Evolutionary conservation across 2,888 invertebrate genomes (phyloP), one percentile per base, ranked within the genome.

Genomic region (Halictus quadricinctus): DNA sequence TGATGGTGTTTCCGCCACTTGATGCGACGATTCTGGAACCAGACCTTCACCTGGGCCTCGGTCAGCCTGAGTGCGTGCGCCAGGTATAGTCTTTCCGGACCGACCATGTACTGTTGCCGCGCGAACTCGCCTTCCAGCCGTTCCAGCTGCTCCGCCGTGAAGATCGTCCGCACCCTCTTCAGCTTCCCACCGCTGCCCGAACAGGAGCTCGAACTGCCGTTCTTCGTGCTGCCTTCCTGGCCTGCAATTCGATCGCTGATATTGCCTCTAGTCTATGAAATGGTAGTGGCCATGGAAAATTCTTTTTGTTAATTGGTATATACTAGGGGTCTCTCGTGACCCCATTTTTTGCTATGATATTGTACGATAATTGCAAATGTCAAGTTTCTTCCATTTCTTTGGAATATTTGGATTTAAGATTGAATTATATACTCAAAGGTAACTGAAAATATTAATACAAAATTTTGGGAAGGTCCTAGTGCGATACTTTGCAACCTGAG

Each of bases 51-150:
- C 96, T 98, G 98, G 7, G 98, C 98, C 94, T 98, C 98, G 0
- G 98, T 98, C 60, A 98, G 95, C 90, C 97, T 97, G 74, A 98
- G 95, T 0, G 98, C 97, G 88, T 98, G 97, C 0, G 99, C 99
- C 80, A 99, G 95, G 95, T 99, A 99, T 6, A 98, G 96, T 84
- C 99, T 95, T 95, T 99, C 99, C 0, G 98, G 99, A 0, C 99
- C 99, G 18, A 99, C 99, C 99, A 99, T 99, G 95, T 99, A 99
- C 95, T 99, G 99, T 92, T 99, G 99, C 64, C 98, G 95, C 91
- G 99, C 98, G 93, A 99, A 99, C 95, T 99, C 99, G 0, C 98
- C 97, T 93, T 99, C 99, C 79, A 99, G 95, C 89, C 98, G 95
- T 94, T 99, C 99, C 90, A 99, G 95, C 95, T 99, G 99, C 92